A percentile compares a stretch with the other conserved stretches of the same genome.
Conservation (phyloP, 1,140 invertebrate genomes). For the Hydropsyche tenuis region DNA sequence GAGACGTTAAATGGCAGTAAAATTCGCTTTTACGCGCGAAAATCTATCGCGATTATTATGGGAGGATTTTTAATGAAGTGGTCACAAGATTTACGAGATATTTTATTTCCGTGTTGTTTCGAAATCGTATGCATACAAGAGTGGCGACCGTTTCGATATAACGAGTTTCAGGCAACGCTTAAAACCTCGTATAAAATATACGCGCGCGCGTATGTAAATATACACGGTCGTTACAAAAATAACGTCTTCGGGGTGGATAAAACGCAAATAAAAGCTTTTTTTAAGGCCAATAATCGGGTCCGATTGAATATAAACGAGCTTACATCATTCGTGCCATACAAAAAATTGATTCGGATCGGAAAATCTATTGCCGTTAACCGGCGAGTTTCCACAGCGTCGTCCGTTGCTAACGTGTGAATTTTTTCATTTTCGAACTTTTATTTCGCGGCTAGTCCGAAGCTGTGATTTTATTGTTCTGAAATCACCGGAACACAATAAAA, state of each 20-base stretch:
- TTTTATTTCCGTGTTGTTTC: slow-evolving; percentile 27
- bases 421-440: too few species aligned
- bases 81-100: slow-evolving; percentile 26
- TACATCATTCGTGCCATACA: too few species aligned
- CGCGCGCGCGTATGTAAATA: slow-evolving; percentile 14
- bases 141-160: slow-evolving; percentile 9
- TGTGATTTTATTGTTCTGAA: slow-evolving; percentile 13
- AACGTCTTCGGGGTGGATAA: slow-evolving; percentile 1
- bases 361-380: too few species aligned
- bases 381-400: too few species aligned
- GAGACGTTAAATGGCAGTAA: slow-evolving; percentile 14
- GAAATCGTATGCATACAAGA: slow-evolving; percentile 1
- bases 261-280: slow-evolving; percentile 2
- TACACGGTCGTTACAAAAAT: slow-evolving; percentile 9
- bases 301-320: too few species aligned
- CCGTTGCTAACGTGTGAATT: too few species aligned
- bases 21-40: slow-evolving; percentile 22
- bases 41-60: slow-evolving; percentile 11
- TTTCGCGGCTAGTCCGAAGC: neutral
- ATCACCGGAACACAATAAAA: slow-evolving; percentile 5
- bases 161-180: neutral
- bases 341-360: too few species aligned
- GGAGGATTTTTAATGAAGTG: slow-evolving; percentile 21
- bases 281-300: too few species aligned
- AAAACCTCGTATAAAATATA: neutral